These are phyloP conservation scores for Distichodus sexfasciatus DNA, from an alignment of 2,797 vertebrate species.

Conservation along the genomic window DNA sequence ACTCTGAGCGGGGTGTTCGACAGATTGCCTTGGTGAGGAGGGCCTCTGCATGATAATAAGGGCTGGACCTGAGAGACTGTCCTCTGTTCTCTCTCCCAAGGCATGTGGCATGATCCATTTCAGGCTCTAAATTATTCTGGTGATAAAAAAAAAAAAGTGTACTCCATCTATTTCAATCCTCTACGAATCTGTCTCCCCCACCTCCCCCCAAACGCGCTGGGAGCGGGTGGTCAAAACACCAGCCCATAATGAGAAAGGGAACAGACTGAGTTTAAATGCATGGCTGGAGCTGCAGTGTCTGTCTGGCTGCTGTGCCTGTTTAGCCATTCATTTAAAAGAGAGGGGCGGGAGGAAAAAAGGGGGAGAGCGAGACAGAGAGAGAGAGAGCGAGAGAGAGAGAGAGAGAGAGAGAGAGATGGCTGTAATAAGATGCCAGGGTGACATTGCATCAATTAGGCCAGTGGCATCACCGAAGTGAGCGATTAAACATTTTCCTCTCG, in stretches of 20 bases:
- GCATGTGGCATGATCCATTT: constrained; percentile 29
- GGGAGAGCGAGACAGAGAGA: background rate
- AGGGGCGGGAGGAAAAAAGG: background rate
- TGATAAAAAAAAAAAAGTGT: constrained; percentile 25
- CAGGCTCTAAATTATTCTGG: constrained; percentile 29
- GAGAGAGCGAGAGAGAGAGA: background rate
- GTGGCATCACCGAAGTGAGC: constrained; percentile 7
- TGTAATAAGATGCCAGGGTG: constrained; percentile 39
- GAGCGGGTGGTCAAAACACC: constrained; percentile 20
- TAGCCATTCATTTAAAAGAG: constrained; percentile 28
- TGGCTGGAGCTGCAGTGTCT: constrained; percentile 34
- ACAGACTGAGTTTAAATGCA: constrained; percentile 27
- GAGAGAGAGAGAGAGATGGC: background rate
- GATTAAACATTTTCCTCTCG: constrained; percentile 23
- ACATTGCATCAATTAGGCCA: constrained; percentile 30
- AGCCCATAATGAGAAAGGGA: constrained; percentile 26
- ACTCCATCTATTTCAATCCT: constrained; percentile 38
- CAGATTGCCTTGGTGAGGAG: constrained; percentile 38
- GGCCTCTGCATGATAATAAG: constrained; percentile 48
- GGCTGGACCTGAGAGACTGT: constrained; percentile 27
- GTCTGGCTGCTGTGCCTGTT: constrained; percentile 31
- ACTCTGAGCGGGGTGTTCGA: constrained; percentile 31
- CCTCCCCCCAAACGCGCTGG: background rate
- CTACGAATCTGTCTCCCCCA: constrained; percentile 1
- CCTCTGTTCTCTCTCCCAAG: constrained; percentile 28